Conservation (phyloP, 2,888 invertebrate species). For the Nezara viridula region DNA sequence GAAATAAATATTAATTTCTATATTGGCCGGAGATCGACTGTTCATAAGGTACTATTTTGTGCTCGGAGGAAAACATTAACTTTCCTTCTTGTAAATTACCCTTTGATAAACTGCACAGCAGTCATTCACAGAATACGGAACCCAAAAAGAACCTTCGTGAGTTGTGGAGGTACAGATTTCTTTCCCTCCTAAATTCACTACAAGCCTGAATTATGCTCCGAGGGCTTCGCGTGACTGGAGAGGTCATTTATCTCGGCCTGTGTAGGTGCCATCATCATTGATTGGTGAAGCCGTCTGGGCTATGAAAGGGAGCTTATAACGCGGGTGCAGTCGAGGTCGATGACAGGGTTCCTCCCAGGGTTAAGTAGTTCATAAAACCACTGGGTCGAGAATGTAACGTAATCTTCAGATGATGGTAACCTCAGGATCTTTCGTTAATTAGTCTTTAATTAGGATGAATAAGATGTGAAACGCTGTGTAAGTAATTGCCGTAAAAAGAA, state of each 20-base stretch:
- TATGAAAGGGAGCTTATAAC: background rate
- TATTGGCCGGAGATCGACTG: too few species aligned
- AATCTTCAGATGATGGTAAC: background rate
- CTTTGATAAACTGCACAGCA: too few species aligned
- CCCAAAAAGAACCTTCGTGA: too few species aligned
- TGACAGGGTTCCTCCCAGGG: background rate
- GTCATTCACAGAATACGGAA: too few species aligned
- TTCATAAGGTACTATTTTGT: too few species aligned
- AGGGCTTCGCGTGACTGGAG: background rate
- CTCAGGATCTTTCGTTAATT: background rate
- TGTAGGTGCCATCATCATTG: constrained; percentile 36
- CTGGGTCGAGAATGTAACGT: background rate
- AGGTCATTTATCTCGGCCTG: background rate
- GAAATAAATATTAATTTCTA: too few species aligned
- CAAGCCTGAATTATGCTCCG: background rate
- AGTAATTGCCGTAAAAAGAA: background rate
- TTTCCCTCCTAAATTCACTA: background rate
- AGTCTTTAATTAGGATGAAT: background rate
- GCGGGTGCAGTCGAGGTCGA: background rate
- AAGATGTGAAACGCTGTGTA: background rate
- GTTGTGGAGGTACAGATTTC: too few species aligned
- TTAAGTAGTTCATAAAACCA: background rate
- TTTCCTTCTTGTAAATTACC: too few species aligned
- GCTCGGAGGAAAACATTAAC: too few species aligned
- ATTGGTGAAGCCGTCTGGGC: constrained; percentile 18